A percentile compares a stretch with the other conserved stretches of the same genome.
These are phyloP conservation scores for Miniopterus natalensis DNA, from an alignment of 2,113 vertebrate species.

Conservation along the genomic window DNA sequence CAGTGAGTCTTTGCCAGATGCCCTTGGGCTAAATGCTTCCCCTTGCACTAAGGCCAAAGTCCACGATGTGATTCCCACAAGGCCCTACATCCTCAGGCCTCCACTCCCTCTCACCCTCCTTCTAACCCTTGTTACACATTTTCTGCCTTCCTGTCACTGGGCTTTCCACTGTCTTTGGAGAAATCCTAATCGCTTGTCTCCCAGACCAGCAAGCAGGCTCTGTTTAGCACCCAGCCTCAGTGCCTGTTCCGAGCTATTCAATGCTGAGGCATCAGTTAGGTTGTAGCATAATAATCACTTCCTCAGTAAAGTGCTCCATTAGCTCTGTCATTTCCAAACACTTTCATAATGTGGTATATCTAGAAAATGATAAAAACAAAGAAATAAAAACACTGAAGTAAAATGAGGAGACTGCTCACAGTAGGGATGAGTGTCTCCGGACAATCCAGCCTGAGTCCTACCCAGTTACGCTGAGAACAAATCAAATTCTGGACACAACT, in stretches of 20 bases:
- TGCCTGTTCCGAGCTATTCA: not conserved
- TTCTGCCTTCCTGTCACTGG: not conserved
- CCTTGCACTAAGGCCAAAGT: not conserved
- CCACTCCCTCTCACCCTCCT: not conserved
- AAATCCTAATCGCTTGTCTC: not conserved
- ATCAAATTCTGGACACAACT: not conserved
- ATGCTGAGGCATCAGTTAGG: not conserved
- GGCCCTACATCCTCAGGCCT: not conserved
- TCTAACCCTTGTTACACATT: not conserved
- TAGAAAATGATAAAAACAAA: not conserved
- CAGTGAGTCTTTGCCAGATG: not conserved
- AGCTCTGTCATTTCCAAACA: not conserved
- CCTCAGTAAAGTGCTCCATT: not conserved
- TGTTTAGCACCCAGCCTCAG: not conserved
- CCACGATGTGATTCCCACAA: accelerated
- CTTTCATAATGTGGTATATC: not conserved
- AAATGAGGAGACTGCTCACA: not conserved
- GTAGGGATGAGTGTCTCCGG: not conserved
- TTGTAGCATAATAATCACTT: not conserved
- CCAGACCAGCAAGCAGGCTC: not conserved
- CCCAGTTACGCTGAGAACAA: not conserved
- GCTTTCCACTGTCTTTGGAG: not conserved
- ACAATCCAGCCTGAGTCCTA: not conserved
- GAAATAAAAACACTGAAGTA: not conserved
- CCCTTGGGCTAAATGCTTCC: not conserved